Evolutionary conservation across 2,797 vertebrate species (phyloP).

Genomic region (Acipenser oxyrinchus): DNA sequence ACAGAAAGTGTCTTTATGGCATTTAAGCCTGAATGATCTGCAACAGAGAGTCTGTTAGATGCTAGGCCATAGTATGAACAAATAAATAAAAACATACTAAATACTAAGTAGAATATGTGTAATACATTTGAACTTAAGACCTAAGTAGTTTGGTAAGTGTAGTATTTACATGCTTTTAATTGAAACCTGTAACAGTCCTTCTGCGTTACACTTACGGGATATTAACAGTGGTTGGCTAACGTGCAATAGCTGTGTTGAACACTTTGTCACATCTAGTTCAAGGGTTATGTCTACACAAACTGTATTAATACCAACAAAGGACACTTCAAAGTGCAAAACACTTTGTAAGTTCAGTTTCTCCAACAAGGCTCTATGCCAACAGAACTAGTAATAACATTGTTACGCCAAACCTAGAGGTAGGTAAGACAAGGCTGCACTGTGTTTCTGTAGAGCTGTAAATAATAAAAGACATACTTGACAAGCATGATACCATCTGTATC

Average conservation of each 20-base stretch:
- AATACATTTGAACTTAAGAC: no score
- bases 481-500: no score
- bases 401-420: background rate
- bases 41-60: no score
- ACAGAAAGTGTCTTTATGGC: no score
- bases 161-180: no score
- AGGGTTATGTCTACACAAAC: conserved; percentile 23
- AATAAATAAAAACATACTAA: no score
- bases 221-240: conserved; percentile 11
- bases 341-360: conserved; percentile 18
- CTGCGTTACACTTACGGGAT: background rate
- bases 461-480: no score
- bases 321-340: conserved; percentile 19
- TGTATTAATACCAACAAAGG: conserved; percentile 5
- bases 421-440: background rate
- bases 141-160: no score
- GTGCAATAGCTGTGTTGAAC: conserved; percentile 23
- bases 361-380: background rate
- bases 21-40: no score
- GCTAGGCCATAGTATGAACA: no score
- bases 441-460: no score
- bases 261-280: conserved; percentile 25
- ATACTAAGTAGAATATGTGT: no score
- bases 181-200: background rate
- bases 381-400: background rate